Conservation (phyloP, 2,113 vertebrate genomes). For the Amia ocellicauda region DNA sequence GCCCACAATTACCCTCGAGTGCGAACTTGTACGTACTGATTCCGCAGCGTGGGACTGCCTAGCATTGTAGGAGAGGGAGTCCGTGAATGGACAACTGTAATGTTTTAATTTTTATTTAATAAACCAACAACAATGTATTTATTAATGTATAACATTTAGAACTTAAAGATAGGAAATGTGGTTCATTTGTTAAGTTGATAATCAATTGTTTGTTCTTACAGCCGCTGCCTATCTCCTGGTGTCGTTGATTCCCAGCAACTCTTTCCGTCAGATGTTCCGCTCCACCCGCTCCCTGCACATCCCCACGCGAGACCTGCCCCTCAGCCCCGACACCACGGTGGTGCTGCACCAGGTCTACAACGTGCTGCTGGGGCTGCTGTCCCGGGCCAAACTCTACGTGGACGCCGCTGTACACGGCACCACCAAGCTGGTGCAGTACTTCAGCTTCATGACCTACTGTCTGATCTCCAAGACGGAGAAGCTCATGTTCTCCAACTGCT, state of each 20-base stretch:
- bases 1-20: slow-evolving; percentile 98
- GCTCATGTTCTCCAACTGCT: slow-evolving; percentile 97
- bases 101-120: no score
- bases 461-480: slow-evolving; percentile 99
- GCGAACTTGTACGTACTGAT: slow-evolving; percentile 84
- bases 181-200: neutral
- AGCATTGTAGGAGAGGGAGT: no score
- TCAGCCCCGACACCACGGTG: slow-evolving; percentile 94
- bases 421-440: slow-evolving; percentile 97
- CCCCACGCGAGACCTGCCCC: slow-evolving; percentile 91
- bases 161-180: no score
- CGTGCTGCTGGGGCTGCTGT: slow-evolving; percentile 90
- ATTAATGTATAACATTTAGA: no score
- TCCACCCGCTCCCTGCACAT: slow-evolving; percentile 96
- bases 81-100: no score
- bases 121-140: no score
- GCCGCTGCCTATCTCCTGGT: slow-evolving; percentile 98
- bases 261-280: slow-evolving; percentile 98
- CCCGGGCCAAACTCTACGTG: slow-evolving; percentile 93
- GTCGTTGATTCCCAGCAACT: slow-evolving; percentile 98
- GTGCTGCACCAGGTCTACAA: slow-evolving; percentile 98
- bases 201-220: slow-evolving; percentile 45
- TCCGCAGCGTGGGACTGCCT: neutral
- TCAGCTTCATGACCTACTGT: slow-evolving; percentile 99
- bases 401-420: slow-evolving; percentile 96